Evolutionary conservation across 2,888 invertebrate species (phyloP), one percentile per base, ranked within the genome.

Genomic region (Lysandra coridon): DNA sequence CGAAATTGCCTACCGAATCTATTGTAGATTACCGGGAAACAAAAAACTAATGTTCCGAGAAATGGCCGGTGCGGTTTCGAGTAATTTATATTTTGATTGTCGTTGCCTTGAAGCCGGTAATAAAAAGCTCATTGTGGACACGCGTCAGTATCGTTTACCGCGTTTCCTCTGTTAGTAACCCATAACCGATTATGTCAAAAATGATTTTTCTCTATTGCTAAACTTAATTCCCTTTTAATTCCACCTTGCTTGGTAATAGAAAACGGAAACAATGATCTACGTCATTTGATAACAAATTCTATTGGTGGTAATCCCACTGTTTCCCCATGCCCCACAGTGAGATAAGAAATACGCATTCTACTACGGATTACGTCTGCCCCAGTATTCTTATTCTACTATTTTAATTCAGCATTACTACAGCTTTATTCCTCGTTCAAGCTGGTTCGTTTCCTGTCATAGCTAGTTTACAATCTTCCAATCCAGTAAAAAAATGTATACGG

Each of bases 1-100:
- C 30, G 84, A 85, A 87, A 87, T 88, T 86, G 84, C 84, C 84
- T 85, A 85, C 84, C 84, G 83, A 83, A 88, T 74, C 79, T 60
- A 79, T 74, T 74, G 74, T 60, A 40, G 74, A 73, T 73, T 74
- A 74, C 74, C 33, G 33, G 37, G 78, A 78, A 73, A 49, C 49
- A 75, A 75, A 75, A 75, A 49, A 75, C 49, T 75, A 23, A 44
- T 49, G 75, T 75, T 75, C 75, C 49, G 44, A 75, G 75, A 75
- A 75, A 23, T 75, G 10, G n/a, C n/a, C 30, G 12, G 30, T 49
- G 49, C 23, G 75, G 75, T 44, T 75, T 23, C 49, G 12, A 6
- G 23, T 69, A 69, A 69, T 69, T 69, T 69, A 37, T 33, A 69
- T 69, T 69, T 69, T 69, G 69, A 69, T 69, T 69, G 69, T 69